These are phyloP conservation scores for Mercenaria mercenaria DNA, from an alignment of 1,140 invertebrate species.

Conservation along the genomic window DNA sequence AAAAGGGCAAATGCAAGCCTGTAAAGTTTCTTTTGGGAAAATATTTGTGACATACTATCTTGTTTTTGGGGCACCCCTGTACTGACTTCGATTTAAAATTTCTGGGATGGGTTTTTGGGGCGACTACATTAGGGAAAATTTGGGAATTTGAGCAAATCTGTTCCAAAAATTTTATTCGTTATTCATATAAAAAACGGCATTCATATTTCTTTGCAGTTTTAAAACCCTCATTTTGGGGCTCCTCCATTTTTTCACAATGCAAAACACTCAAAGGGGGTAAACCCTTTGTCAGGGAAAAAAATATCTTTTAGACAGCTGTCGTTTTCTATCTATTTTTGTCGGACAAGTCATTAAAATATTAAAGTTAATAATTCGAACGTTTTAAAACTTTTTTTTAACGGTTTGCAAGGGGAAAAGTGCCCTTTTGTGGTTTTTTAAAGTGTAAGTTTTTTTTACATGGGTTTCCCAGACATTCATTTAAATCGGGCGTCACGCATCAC, in stretches of 20 bases:
- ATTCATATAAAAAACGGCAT: too few species aligned
- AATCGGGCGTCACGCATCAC: background rate
- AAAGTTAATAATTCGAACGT: background rate
- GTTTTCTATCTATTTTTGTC: background rate
- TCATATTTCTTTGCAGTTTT: too few species aligned
- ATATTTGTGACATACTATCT: too few species aligned
- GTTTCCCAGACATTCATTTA: background rate
- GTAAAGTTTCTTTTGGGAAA: too few species aligned
- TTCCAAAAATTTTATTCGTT: too few species aligned
- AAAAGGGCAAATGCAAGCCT: too few species aligned
- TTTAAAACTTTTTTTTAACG: background rate
- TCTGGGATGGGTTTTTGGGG: too few species aligned
- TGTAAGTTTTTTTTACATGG: background rate
- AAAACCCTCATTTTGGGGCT: background rate
- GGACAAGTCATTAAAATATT: background rate
- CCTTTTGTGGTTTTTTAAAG: background rate
- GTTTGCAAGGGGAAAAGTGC: background rate
- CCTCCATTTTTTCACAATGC: too few species aligned
- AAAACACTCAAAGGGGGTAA: background rate
- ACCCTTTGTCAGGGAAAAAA: background rate
- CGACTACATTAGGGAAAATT: too few species aligned
- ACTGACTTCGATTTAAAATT: too few species aligned
- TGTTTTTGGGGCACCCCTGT: too few species aligned
- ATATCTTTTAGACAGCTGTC: background rate
- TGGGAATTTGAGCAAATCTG: too few species aligned